Evolutionary conservation across 2,113 vertebrate genomes (phyloP).

Genomic region (Coturnix japonica): DNA sequence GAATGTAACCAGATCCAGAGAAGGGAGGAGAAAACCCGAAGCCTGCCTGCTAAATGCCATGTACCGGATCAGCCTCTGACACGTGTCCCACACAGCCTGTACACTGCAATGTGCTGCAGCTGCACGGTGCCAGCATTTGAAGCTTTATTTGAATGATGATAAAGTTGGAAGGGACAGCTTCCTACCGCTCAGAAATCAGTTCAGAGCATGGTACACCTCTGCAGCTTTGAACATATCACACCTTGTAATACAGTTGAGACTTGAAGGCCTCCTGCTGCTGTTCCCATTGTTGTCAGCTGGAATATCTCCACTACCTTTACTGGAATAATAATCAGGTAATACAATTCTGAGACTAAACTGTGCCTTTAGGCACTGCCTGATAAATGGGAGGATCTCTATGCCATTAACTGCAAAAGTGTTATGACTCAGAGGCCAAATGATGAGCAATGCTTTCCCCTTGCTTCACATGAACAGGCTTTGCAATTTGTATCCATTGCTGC

Average conservation of each 20-base stretch:
- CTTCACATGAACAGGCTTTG: neutral
- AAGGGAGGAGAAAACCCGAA: neutral
- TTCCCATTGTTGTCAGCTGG: constrained; percentile 44
- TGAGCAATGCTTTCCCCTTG: constrained; percentile 19
- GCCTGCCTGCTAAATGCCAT: constrained; percentile 49
- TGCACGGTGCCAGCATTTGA: rapidly evolving
- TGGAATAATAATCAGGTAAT: constrained; percentile 27
- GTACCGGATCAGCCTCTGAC: constrained; percentile 12
- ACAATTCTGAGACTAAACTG: neutral
- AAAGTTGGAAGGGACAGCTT: neutral
- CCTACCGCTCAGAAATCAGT: neutral
- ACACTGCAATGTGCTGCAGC: neutral
- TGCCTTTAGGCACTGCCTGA: constrained; percentile 44
- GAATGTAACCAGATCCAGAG: constrained; percentile 50
- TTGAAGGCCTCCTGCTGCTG: neutral
- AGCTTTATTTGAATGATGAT: neutral
- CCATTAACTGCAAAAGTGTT: constrained; percentile 28
- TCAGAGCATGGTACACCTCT: neutral
- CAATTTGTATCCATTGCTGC: neutral
- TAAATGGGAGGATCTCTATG: constrained; percentile 11
- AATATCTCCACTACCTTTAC: neutral
- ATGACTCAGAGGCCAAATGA: constrained; percentile 12
- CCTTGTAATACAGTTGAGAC: neutral
- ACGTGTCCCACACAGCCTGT: neutral
- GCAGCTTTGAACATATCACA: neutral